Evolutionary conservation across 2,797 vertebrate genomes (phyloP), one percentile per base, ranked within the genome.

Genomic region (Sebastes steindachneri): DNA sequence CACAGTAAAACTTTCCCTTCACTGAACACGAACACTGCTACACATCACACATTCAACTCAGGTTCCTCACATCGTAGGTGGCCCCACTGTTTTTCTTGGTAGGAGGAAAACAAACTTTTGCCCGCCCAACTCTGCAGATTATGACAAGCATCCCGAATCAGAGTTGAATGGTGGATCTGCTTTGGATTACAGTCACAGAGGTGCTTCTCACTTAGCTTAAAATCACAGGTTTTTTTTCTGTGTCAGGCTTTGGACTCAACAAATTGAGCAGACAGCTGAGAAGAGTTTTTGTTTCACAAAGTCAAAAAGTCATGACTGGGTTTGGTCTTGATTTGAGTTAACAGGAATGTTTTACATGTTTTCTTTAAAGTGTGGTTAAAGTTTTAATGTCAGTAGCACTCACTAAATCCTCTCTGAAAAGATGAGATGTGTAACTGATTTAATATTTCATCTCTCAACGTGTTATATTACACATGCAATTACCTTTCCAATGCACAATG

Each of bases 81-180:
- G 35, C 33, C 12, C 3, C 21, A 37, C 7, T 28, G 10, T 55
- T 73, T 59, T 58, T 26, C 8, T 53, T 12, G 25, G 8, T 25
- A 58, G n/a, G 15, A 33, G 35, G 21, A 60, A 73, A 60, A 72
- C 51, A 74, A 75, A 78, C 33, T n/a, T 64, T 29, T 66, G 33
- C 19, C 53, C 6, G 15, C 45, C 10, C 25, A 72, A 57, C 26
- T 68, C 19, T 19, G 19, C 21, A 69, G 23, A 63, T 48, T 75
- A 17, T 15, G 35, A 73, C 14, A 53, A 53, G 53, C 1, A 26
- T 54, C 45, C 5, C 4, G 11, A 37, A 72, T n/a, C 7, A 55
- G 14, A 67, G 45, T 15, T 41, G 60, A 69, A 69, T 29, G 9
- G 21, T 64, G 29, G 9, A 33, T 77, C 69, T 68, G 35, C 33